These are phyloP conservation scores for Pteria penguin DNA, from an alignment of 2,888 invertebrate genomes.

Conservation along the genomic window DNA sequence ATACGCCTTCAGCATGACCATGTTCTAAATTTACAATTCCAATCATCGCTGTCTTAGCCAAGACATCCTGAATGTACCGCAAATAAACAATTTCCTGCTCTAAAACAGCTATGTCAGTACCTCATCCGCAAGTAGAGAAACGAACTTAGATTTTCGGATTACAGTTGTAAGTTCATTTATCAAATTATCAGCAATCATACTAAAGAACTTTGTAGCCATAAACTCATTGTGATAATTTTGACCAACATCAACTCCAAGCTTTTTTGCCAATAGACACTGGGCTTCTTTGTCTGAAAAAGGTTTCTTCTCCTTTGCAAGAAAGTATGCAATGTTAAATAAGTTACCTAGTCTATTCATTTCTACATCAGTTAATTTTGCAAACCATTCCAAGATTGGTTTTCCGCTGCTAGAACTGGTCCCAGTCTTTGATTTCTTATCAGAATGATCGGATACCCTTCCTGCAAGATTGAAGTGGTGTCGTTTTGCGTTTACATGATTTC, in stretches of 20 bases:
- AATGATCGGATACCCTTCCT: not conserved
- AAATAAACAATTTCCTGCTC: conserved; percentile 36
- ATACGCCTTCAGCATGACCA: conserved; percentile 30
- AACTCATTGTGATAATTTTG: conserved; percentile 18
- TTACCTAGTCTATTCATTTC: not conserved
- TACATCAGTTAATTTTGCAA: not conserved
- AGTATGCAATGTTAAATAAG: not conserved
- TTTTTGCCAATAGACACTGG: not conserved
- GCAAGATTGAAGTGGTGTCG: not conserved
- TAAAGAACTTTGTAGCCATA: conserved; percentile 10
- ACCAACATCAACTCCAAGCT: conserved; percentile 23
- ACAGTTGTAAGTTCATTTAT: not conserved
- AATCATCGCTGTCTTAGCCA: conserved; percentile 5
- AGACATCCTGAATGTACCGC: conserved; percentile 14
- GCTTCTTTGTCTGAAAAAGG: not conserved
- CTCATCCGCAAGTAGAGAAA: conserved; percentile 32
- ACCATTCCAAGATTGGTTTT: not conserved
- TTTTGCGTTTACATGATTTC: not conserved
- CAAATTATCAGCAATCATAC: not conserved
- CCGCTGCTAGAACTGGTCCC: not conserved
- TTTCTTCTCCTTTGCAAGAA: not conserved
- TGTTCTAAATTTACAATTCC: conserved; percentile 20
- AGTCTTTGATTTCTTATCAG: not conserved
- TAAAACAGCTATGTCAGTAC: conserved; percentile 13
- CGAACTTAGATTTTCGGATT: not conserved